A percentile compares a stretch with the other conserved stretches of the same genome.
Conservation (phyloP, 92 coral and sea anemone genomes). For the Zoanthus gigantus region DNA sequence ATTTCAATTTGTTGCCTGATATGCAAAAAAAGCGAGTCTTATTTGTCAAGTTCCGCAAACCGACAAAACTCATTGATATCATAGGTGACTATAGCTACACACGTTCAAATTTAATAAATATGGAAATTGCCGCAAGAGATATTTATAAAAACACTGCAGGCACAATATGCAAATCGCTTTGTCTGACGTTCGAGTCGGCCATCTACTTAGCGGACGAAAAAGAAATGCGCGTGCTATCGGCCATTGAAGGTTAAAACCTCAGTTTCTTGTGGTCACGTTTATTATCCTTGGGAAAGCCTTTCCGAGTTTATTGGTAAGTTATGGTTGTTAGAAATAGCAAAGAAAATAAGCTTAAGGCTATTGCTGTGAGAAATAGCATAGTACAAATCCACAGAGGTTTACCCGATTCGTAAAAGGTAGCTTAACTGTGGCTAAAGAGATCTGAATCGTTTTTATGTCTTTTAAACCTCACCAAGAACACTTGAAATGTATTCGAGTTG, state of each 20-base stretch:
- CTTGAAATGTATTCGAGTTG: neutral
- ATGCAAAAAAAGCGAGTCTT: neutral
- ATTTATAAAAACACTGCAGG: constrained; percentile 3
- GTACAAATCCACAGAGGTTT: neutral
- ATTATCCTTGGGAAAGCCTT: neutral
- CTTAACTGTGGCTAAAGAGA: neutral
- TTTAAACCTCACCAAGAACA: neutral
- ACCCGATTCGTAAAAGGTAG: neutral
- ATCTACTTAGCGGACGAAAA: neutral
- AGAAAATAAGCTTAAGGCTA: neutral
- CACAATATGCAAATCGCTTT: constrained; percentile 42
- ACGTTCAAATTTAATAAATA: constrained; percentile 6
- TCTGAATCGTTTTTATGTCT: neutral
- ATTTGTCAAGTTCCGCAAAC: neutral
- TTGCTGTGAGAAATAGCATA: neutral
- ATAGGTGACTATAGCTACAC: no score
- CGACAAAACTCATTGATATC: no score
- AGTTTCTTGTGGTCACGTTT: neutral
- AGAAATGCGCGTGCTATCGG: neutral
- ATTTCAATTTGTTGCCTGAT: neutral
- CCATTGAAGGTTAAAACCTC: neutral
- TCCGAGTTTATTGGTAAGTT: neutral
- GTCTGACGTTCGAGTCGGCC: constrained; percentile 23
- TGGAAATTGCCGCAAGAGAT: constrained; percentile 30
- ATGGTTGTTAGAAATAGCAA: neutral